A percentile compares a stretch with the other conserved stretches of the same genome.
phyloP scores from a whole-genome alignment of 2,888 invertebrate species.

The Coelinius sp. region DNA sequence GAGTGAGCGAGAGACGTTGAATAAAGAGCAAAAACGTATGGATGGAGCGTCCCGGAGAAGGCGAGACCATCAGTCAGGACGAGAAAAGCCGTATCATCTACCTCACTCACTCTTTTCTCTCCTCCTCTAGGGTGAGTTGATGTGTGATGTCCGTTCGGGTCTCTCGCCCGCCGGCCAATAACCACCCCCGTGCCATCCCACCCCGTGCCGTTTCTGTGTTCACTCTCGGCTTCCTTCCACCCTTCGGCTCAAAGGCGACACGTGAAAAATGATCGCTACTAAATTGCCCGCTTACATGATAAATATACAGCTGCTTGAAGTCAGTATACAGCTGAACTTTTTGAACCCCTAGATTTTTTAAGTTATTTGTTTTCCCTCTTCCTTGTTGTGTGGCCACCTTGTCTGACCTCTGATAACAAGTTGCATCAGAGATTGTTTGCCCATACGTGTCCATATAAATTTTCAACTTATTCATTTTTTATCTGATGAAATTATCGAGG shows the following conservation, averaged over 20 bases:
- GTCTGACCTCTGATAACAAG: slow-evolving; percentile 45
- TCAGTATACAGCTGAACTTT: slow-evolving; percentile 28
- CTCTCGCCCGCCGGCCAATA: slow-evolving; percentile 68
- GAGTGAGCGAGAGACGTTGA: slow-evolving; percentile 44
- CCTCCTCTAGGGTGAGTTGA: slow-evolving; percentile 46
- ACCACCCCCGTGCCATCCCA: slow-evolving; percentile 51
- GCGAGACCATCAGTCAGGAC: slow-evolving; percentile 64
- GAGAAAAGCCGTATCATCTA: slow-evolving; percentile 36
- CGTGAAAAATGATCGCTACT: slow-evolving; percentile 70
- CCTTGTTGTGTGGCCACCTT: slow-evolving; percentile 43
- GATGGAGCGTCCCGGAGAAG: slow-evolving; percentile 46
- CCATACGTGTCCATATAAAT: slow-evolving; percentile 14
- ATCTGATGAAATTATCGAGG: neutral
- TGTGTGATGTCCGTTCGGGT: slow-evolving; percentile 68
- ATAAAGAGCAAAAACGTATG: slow-evolving; percentile 46
- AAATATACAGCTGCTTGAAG: slow-evolving; percentile 63
- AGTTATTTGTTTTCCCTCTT: slow-evolving; percentile 39
- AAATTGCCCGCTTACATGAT: slow-evolving; percentile 71
- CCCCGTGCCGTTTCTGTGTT: slow-evolving; percentile 34
- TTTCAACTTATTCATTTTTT: neutral
- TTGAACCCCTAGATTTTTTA: neutral
- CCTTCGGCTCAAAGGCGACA: slow-evolving; percentile 60
- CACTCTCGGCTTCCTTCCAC: slow-evolving; percentile 59
- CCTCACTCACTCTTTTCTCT: slow-evolving; percentile 9
- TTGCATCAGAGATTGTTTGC: slow-evolving; percentile 25